Conservation (phyloP, 2,888 invertebrate species). For the Laothoe populi region DNA sequence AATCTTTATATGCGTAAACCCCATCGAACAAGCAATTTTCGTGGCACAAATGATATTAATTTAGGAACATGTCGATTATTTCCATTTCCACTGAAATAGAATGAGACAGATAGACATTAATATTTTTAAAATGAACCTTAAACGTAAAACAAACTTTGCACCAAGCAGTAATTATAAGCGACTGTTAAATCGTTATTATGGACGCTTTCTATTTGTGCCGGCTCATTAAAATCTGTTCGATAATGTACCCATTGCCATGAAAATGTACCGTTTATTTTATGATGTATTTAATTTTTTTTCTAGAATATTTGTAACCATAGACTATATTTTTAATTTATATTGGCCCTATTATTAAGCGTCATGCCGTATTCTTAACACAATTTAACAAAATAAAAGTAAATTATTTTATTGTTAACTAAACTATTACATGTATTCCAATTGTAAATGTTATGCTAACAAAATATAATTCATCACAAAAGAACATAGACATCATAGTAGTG, state of each 20-base stretch:
- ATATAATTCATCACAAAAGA: neutral
- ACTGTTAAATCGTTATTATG: constrained; percentile 14
- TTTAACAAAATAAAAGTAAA: too few species aligned
- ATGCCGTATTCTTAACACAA: too few species aligned
- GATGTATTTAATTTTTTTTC: neutral
- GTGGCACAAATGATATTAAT: neutral
- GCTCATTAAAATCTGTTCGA: neutral
- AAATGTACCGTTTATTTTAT: neutral
- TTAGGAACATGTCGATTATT: neutral
- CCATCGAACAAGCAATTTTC: neutral
- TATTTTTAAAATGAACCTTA: constrained; percentile 3
- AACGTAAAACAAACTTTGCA: constrained; percentile 2
- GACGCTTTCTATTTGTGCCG: constrained; percentile 5
- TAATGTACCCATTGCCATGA: neutral
- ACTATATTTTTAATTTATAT: too few species aligned
- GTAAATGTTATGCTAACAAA: neutral
- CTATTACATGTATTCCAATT: too few species aligned
- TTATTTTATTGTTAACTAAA: too few species aligned
- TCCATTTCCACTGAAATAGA: neutral
- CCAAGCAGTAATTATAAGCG: constrained; percentile 3
- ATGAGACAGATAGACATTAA: constrained; percentile 3
- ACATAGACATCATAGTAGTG: constrained; percentile 6
- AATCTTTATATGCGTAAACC: neutral
- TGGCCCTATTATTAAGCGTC: too few species aligned
- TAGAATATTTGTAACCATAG: too few species aligned